These are phyloP conservation scores for Onychomys leucogaster DNA, from an alignment of 2,797 vertebrate genomes.

Conservation along the genomic window DNA sequence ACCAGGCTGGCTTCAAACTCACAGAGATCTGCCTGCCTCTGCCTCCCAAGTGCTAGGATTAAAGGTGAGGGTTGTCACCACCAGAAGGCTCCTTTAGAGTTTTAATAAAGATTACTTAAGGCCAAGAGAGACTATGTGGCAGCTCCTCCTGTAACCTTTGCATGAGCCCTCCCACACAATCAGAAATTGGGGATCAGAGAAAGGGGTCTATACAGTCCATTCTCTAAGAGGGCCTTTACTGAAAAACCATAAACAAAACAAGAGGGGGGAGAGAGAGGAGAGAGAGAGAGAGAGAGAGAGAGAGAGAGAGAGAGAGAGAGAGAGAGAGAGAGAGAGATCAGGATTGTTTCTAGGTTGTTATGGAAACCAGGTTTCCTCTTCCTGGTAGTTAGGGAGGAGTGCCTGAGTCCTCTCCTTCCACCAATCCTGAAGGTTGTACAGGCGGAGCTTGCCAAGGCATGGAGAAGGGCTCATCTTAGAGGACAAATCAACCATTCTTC, in stretches of 20 bases:
- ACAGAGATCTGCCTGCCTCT: background rate
- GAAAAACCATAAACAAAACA: conserved; percentile 60
- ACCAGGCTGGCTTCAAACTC: background rate
- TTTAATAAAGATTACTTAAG: conserved; percentile 34
- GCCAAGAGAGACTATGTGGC: conserved; percentile 45
- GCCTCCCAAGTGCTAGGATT: background rate
- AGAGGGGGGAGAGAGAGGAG: no score
- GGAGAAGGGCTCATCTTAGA: conserved; percentile 26
- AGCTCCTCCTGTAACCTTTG: conserved; percentile 7
- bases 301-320: background rate
- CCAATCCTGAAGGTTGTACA: conserved; percentile 65
- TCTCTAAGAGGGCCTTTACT: conserved; percentile 10
- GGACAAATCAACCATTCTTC: background rate
- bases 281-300: no score
- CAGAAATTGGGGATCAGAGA: conserved; percentile 18
- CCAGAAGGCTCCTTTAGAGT: background rate
- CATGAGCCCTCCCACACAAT: background rate
- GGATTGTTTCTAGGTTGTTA: conserved; percentile 75
- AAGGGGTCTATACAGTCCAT: background rate
- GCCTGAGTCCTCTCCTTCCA: conserved; percentile 56
- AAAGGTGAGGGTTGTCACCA: background rate
- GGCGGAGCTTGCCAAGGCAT: conserved; percentile 48
- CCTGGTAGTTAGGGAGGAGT: conserved; percentile 39
- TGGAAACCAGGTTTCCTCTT: conserved; percentile 78
- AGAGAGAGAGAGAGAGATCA: conserved; percentile 42